phyloP scores from a whole-genome alignment of 2,113 vertebrate species.

The Urocitellus parryii region DNA sequence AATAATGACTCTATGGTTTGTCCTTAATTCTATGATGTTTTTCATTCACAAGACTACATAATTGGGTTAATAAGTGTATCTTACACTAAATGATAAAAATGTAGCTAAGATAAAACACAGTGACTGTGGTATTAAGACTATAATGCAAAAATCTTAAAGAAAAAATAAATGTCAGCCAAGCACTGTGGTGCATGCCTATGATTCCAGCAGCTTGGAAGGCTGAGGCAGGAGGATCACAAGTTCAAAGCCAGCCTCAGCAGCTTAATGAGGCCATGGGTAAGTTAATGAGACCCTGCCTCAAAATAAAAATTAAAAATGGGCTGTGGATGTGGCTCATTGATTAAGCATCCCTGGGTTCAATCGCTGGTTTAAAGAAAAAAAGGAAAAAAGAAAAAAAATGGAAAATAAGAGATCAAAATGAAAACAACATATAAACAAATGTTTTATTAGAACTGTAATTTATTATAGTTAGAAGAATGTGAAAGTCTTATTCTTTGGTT shows the following conservation, averaged over 20 bases:
- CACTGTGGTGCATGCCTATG: too few species aligned
- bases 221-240: too few species aligned
- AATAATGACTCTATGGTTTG: background rate
- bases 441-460: background rate
- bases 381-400: conserved; percentile 12
- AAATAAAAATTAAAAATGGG: too few species aligned
- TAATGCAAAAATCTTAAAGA: background rate
- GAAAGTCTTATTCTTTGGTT: background rate
- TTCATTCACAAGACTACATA: background rate
- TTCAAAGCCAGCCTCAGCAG: too few species aligned
- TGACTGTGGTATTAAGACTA: background rate
- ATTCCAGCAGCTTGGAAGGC: too few species aligned
- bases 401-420: conserved; percentile 31
- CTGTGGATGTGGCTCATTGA: too few species aligned
- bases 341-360: too few species aligned
- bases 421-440: conserved; percentile 1
- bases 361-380: too few species aligned
- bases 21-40: background rate
- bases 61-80: background rate
- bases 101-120: background rate
- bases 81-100: background rate
- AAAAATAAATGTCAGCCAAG: too few species aligned
- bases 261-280: too few species aligned
- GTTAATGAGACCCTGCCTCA: too few species aligned
- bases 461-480: background rate